Evolutionary conservation across 2,888 invertebrate species (phyloP), one percentile per base, ranked within the genome.

Genomic region (Pogonocherus hispidulus): DNA sequence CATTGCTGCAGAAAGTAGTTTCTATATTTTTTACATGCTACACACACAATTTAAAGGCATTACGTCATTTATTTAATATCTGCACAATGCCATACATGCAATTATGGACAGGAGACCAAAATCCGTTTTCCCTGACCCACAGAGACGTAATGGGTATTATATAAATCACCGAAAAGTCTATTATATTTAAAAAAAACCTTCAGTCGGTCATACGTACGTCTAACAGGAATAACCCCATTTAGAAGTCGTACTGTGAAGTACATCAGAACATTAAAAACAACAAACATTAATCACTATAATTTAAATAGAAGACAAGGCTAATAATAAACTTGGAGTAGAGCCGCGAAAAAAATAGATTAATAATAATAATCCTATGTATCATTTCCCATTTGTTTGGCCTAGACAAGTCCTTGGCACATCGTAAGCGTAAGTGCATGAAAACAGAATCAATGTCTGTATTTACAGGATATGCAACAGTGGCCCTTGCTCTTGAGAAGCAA

Each of bases 241-340:
- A 23, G 23, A 51, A 51, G 14, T 51, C 8, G 23, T 51, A 23
- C 22, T n/a, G n/a, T n/a, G n/a, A n/a, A n/a, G 23, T 3, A 18
- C 0, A 27, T 32, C n/a, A 27, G 41, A 23, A 32, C 54, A 23
- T 9, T 5, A 3, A 8, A 22, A 20, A 52, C 32, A 18, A 18
- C 18, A 32, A 32, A 52, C 6, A 32, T 32, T 35, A 23, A 41
- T 44, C 22, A 65, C 20, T 41, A 44, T 52, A 51, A 23, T 56
- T 41, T 57, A 57, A n/a, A 49, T 9, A 57, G 41, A 41, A 41
- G 16, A 19, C 52, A 18, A 52, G 52, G 52, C 52, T 32, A 32
- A 27, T 16, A 27, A 27, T 51, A 47, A 20, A 55, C 37, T 22
- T 55, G 55, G 55, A 55, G 37, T 19, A 55, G 19, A 20, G 37